Evolutionary conservation across 2,113 vertebrate species (phyloP), one percentile per base, ranked within the genome.

Genomic region (Ptilonorhynchus violaceus): DNA sequence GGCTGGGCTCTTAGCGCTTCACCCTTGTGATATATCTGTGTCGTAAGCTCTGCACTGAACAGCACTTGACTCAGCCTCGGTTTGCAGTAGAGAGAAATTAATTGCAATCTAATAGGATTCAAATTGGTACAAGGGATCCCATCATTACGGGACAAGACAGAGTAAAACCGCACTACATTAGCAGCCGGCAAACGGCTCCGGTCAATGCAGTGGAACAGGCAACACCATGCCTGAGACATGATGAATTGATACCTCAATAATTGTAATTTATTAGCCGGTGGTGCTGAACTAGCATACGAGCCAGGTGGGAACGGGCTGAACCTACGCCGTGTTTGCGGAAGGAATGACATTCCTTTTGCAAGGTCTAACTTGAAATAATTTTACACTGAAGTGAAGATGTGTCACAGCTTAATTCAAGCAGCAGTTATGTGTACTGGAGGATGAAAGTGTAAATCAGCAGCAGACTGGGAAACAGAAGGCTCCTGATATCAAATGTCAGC

Each of bases 121-220:
- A 97, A 97, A 97, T 97, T 97, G 94, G 95, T 96, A 97, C 96
- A 97, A 94, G 91, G 92, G 91, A 92, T 97, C 77, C 96, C 94
- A 78, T 97, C 96, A 96, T 96, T 96, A 96, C 0, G 7, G 95
- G 93, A 95, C 95, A 93, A 97, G 94, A 97, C 85, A 93, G 88
- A 94, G 88, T 91, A 92, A 88, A 96, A 92, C 63, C 1, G 5
- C 89, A 94, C 72, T 46, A 85, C 93, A 97, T 97, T 93, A 97
- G 72, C 89, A 6, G 90, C 58, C 76, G 89, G 92, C 88, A 93
- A 96, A 92, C 85, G 76, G 85, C 95, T 64, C 30, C 64, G 0
- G 93, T 97, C 93, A 97, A 92, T 95, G 96, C 96, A 93, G 85
- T 95, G 93, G 92, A 97, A 97, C 95, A 96, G 85, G 85, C 82